Percentiles rank a stretch among this genome's conserved stretches.
These are phyloP conservation scores for Orchesella flavescens DNA, from an alignment of 2,888 invertebrate species.

Conservation along the genomic window DNA sequence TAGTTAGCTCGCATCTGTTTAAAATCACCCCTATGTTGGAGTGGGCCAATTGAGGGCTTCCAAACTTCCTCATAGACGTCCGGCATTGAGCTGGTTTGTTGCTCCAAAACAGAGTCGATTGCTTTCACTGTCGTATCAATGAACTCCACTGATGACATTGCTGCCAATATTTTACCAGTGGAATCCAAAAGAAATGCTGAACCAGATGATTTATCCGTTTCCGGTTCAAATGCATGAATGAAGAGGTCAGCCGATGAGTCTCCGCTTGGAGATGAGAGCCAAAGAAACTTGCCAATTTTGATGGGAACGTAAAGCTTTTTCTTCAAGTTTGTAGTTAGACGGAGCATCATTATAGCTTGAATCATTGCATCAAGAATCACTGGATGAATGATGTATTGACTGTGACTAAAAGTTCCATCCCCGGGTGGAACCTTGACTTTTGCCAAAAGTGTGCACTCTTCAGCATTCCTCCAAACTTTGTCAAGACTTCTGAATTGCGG, in stretches of 20 bases:
- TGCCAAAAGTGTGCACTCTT: slow-evolving; percentile 16
- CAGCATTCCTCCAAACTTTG: no score
- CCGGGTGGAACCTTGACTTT: slow-evolving; percentile 31
- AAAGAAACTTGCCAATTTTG: slow-evolving; percentile 30
- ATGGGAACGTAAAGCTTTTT: slow-evolving; percentile 25
- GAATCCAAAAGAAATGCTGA: neutral
- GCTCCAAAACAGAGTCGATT: neutral
- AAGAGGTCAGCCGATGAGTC: neutral
- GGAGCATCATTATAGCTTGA: slow-evolving; percentile 6
- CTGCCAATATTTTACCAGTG: neutral
- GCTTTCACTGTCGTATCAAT: slow-evolving; percentile 7
- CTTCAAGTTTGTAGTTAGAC: slow-evolving; percentile 10
- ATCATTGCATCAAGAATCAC: slow-evolving; percentile 14
- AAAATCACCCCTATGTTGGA: no score
- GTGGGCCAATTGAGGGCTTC: no score
- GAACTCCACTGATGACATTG: neutral
- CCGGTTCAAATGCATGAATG: neutral
- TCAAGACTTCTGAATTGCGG: no score
- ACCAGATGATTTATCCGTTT: no score
- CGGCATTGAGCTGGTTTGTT: neutral
- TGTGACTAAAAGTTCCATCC: slow-evolving; percentile 1
- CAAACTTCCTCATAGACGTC: slow-evolving; percentile 1
- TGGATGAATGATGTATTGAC: slow-evolving; percentile 24
- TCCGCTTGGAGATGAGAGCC: neutral
- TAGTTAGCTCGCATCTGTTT: no score